A percentile compares a stretch with the other conserved stretches of the same genome.
Conservation (phyloP, 2,888 invertebrate species). For the Andricus quercusramuli region DNA sequence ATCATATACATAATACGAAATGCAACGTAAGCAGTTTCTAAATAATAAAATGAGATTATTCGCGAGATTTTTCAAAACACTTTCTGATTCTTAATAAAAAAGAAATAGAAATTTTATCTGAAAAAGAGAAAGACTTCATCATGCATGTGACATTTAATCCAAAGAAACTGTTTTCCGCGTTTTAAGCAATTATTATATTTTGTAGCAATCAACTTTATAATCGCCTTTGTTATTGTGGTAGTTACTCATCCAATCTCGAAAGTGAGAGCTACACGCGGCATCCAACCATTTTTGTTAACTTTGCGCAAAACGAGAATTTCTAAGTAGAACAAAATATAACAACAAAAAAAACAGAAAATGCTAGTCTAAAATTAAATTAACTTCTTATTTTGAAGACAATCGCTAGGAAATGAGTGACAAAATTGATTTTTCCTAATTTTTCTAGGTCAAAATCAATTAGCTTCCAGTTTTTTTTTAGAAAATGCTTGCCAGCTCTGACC, state of each 20-base stretch:
- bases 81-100: background rate
- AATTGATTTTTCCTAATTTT: background rate
- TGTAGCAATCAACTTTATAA: background rate
- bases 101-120: background rate
- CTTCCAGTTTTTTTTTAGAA: background rate
- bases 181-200: background rate
- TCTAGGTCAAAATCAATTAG: background rate
- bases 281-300: background rate
- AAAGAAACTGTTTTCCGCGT: background rate
- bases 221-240: slow-evolving; percentile 39
- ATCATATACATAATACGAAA: no score
- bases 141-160: background rate
- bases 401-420: no score
- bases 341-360: background rate
- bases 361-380: no score
- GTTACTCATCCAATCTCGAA: slow-evolving; percentile 20
- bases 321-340: background rate
- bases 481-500: background rate
- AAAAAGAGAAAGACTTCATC: slow-evolving; percentile 1
- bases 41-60: no score
- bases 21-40: no score
- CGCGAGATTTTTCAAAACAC: background rate
- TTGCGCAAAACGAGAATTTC: background rate
- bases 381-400: no score
- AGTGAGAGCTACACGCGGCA: background rate